Evolutionary conservation across 2,888 invertebrate genomes (phyloP).

Genomic region (Falcaria lacertinaria): DNA sequence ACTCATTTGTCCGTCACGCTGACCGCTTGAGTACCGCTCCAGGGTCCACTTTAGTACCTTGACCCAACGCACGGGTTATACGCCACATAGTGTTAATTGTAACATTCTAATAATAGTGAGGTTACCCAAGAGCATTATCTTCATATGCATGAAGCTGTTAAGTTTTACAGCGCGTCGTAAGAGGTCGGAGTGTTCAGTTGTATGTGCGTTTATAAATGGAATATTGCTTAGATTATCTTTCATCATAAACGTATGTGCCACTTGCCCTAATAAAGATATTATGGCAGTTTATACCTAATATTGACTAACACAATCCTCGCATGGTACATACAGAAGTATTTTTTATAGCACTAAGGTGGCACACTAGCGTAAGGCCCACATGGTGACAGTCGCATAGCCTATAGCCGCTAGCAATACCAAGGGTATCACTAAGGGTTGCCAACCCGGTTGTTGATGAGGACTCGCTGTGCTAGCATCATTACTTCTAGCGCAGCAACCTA

Average conservation of each 20-base stretch:
- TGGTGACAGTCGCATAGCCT: no score
- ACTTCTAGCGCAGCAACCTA: no score
- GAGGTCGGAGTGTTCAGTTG: neutral
- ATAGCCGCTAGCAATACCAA: no score
- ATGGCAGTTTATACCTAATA: neutral
- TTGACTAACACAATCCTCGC: no score
- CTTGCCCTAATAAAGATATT: neutral
- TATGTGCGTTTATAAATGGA: neutral
- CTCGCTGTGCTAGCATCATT: no score
- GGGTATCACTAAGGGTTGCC: no score
- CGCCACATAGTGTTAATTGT: neutral
- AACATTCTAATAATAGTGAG: neutral
- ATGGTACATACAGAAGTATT: no score
- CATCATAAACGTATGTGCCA: neutral
- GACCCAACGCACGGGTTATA: conserved; percentile 17
- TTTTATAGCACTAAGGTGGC: no score
- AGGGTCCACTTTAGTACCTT: conserved; percentile 20
- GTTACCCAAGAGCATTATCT: neutral
- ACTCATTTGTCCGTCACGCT: conserved; percentile 68
- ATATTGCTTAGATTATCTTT: neutral
- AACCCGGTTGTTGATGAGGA: no score
- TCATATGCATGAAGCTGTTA: neutral
- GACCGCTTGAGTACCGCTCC: conserved; percentile 48
- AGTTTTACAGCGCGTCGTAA: neutral
- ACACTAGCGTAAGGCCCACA: no score